Evolutionary conservation across 2,797 vertebrate species (phyloP).

Genomic region (Hemitrygon akajei): DNA sequence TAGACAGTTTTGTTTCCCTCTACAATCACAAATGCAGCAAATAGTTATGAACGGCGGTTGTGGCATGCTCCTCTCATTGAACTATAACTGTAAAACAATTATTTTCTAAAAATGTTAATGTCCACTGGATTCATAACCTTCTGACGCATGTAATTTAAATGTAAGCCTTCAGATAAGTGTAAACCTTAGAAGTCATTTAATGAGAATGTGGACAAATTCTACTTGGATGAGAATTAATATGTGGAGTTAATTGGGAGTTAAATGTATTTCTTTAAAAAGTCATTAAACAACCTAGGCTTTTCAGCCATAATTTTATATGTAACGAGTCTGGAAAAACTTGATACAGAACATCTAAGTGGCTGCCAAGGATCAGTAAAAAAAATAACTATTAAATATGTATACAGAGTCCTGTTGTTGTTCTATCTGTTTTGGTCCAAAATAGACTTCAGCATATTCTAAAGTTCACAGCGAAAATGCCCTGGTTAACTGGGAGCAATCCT

Average conservation of each 20-base stretch:
- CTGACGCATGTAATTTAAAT: slow-evolving; percentile 43
- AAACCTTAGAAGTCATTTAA: slow-evolving; percentile 41
- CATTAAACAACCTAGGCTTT: neutral
- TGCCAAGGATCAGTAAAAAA: neutral
- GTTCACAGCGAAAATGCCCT: neutral
- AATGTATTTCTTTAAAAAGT: neutral
- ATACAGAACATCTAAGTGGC: neutral
- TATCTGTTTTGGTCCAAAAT: too few species aligned
- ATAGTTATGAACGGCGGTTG: slow-evolving; percentile 30
- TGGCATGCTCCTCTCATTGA: slow-evolving; percentile 34
- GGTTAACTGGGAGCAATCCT: neutral
- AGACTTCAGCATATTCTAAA: neutral
- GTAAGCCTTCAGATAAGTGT: slow-evolving; percentile 41
- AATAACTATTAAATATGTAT: neutral
- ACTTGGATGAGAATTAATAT: slow-evolving; percentile 39
- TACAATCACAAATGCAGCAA: slow-evolving; percentile 35
- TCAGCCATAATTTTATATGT: neutral
- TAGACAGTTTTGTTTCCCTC: slow-evolving; percentile 38
- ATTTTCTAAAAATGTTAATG: slow-evolving; percentile 39
- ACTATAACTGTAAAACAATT: neutral
- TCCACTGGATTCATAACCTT: slow-evolving; percentile 38
- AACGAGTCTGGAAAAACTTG: neutral
- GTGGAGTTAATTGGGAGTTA: slow-evolving; percentile 27
- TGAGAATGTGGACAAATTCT: slow-evolving; percentile 37
- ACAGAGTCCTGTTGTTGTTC: neutral